Evolutionary conservation across 2,797 vertebrate species (phyloP), one percentile per base, ranked within the genome.

Genomic region (Syncerus caffer): DNA sequence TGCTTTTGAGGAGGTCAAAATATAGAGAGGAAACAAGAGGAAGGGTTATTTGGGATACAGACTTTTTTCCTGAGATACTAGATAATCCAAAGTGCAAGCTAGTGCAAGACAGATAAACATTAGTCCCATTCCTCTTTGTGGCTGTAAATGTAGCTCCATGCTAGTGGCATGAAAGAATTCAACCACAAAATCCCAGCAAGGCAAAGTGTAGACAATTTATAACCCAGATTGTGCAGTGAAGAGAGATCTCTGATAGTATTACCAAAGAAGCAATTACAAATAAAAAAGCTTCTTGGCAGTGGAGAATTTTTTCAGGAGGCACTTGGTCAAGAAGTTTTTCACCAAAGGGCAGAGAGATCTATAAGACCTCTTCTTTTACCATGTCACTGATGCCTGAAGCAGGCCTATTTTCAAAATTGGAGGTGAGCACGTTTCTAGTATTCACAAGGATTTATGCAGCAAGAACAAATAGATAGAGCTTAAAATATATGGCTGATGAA

Each of bases 1-100:
- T 96, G 57, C 74, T 92, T 94, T 86, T 80, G 25, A 21, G 13
- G 9, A 96, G 19, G 74, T 76, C 62, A 97, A 88, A 92, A 94
- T 86, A 45, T 15, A 95, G 19, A 93, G 42, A 74, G 0, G 0
- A 96, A 97, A 45, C 34, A 87, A 93, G 16, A 47, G 42, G 58
- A 89, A 80, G 34, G 57, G 29, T 86, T 82, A 31, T 57, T n/a
- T 58, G 82, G 12, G 31, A 92, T 80, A 88, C 17, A 96, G 93
- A 50, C 50, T 17, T 62, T 92, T 90, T 93, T 64, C 67, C 67
- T 93, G n/a, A 83, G 31, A 3, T 93, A 74, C 47, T 78, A 88
- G 29, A 90, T 67, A 95, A 95, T 67, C 53, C 64, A 88, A 12
- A 45, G 31, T n/a, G 79, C 0, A 64, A 87, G 51, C 74, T 79